These are phyloP conservation scores for Brachionus sp. DNA, from an alignment of 1,140 invertebrate species.

Conservation along the genomic window DNA sequence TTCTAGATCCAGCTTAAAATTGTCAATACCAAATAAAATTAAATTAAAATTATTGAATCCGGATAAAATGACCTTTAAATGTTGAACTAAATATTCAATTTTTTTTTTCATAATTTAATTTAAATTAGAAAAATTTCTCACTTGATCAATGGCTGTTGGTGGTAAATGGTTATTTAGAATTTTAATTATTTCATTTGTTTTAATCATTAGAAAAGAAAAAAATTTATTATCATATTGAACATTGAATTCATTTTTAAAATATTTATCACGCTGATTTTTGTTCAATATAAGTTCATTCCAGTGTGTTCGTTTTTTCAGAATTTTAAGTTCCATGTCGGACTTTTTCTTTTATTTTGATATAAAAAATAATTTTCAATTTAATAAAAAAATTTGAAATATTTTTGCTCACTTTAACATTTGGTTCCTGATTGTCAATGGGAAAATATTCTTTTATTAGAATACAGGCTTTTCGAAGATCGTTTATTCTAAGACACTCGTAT, in stretches of 20 bases:
- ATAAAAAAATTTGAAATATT: no score
- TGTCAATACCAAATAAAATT: not conserved
- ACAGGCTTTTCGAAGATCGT: not conserved
- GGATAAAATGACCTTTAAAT: not conserved
- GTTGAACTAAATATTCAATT: not conserved
- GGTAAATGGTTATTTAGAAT: not conserved
- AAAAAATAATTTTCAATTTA: no score
- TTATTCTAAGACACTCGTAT: not conserved
- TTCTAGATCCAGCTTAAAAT: not conserved
- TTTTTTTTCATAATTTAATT: not conserved
- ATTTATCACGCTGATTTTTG: not conserved
- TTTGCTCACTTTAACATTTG: not conserved
- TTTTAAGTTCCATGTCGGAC: not conserved
- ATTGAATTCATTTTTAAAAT: constrained; percentile 1
- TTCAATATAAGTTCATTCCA: constrained; percentile 7
- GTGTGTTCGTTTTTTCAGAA: not conserved
- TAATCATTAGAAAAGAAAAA: constrained; percentile 8
- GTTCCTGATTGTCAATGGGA: not conserved
- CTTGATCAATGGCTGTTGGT: not conserved
- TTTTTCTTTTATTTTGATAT: no score
- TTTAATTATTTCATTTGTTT: constrained; percentile 7
- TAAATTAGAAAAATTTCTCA: not conserved
- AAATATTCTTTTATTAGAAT: constrained; percentile 21
- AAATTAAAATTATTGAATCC: not conserved
- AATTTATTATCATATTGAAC: not conserved